Evolutionary conservation across 2,797 vertebrate species (phyloP).

Genomic region (Hippocampus kuda): DNA sequence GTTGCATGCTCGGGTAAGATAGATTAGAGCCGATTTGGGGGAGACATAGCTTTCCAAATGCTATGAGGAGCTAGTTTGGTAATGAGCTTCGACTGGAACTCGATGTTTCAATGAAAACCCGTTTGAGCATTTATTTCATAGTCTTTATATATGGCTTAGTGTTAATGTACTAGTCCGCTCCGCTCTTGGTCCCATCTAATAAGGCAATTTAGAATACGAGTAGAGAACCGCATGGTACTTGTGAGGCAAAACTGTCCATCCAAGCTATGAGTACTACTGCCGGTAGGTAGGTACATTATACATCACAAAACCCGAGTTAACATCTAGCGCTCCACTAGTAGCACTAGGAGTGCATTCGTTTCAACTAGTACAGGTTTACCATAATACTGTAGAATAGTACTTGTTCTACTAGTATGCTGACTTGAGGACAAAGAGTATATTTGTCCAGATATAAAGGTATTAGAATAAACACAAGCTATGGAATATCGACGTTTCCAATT

Average conservation of each 20-base stretch:
- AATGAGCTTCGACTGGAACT: not conserved
- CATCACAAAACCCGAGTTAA: not conserved
- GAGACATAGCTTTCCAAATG: not conserved
- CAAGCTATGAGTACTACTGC: not conserved
- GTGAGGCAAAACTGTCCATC: not conserved
- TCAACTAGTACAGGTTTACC: not conserved
- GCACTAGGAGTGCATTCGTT: not conserved
- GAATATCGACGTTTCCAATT: not conserved
- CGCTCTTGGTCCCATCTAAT: too few species aligned
- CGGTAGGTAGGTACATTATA: not conserved
- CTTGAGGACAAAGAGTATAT: too few species aligned
- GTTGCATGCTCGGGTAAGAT: constrained; percentile 57
- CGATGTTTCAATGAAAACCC: not conserved
- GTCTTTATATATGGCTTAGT: not conserved
- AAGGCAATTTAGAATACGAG: not conserved
- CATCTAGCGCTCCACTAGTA: not conserved
- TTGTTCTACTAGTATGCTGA: too few species aligned
- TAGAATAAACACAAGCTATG: not conserved
- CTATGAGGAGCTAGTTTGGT: not conserved
- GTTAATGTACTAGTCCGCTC: not conserved
- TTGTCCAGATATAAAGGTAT: too few species aligned
- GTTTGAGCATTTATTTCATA: not conserved
- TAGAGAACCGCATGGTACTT: not conserved
- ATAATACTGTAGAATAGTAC: too few species aligned
- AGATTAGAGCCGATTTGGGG: not conserved